Evolutionary conservation across 2,797 vertebrate genomes (phyloP).

Genomic region (Cyprinella venusta): DNA sequence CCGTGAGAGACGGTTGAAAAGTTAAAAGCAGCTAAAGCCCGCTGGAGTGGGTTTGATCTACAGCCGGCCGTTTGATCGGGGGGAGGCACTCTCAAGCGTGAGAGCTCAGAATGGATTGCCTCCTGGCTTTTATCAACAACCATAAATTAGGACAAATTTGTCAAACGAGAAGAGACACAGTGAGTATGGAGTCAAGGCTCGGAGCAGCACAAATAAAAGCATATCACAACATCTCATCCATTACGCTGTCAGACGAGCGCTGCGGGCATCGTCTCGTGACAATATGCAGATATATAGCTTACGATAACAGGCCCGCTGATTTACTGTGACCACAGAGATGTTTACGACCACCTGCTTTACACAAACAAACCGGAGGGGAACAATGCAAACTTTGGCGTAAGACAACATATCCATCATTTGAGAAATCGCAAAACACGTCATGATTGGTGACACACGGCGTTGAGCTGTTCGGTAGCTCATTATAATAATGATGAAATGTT

Average conservation of each 20-base stretch:
- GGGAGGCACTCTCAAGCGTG: slow-evolving; percentile 37
- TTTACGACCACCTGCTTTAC: slow-evolving; percentile 34
- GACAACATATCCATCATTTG: background rate
- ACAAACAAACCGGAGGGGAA: slow-evolving; percentile 3
- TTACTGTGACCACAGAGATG: slow-evolving; percentile 38
- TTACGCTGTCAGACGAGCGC: slow-evolving; percentile 46
- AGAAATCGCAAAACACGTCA: background rate
- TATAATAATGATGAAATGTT: background rate
- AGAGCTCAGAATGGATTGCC: slow-evolving; percentile 55
- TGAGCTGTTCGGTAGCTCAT: background rate
- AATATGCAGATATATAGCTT: slow-evolving; percentile 52
- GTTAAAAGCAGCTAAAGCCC: slow-evolving; percentile 47
- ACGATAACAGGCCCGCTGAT: slow-evolving; percentile 26
- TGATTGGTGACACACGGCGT: too few relatives aligned
- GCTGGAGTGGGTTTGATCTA: slow-evolving; percentile 53
- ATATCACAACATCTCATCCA: slow-evolving; percentile 59
- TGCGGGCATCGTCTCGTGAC: slow-evolving; percentile 25
- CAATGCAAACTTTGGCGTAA: background rate
- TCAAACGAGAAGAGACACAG: slow-evolving; percentile 59
- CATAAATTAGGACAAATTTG: slow-evolving; percentile 66
- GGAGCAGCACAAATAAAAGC: slow-evolving; percentile 59
- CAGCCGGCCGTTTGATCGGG: slow-evolving; percentile 46
- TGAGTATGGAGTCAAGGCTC: slow-evolving; percentile 46
- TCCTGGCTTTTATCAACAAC: slow-evolving; percentile 56
- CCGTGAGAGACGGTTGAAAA: background rate